These are phyloP conservation scores for Lucifuga dentata DNA, from an alignment of 2,113 vertebrate genomes.

Conservation along the genomic window DNA sequence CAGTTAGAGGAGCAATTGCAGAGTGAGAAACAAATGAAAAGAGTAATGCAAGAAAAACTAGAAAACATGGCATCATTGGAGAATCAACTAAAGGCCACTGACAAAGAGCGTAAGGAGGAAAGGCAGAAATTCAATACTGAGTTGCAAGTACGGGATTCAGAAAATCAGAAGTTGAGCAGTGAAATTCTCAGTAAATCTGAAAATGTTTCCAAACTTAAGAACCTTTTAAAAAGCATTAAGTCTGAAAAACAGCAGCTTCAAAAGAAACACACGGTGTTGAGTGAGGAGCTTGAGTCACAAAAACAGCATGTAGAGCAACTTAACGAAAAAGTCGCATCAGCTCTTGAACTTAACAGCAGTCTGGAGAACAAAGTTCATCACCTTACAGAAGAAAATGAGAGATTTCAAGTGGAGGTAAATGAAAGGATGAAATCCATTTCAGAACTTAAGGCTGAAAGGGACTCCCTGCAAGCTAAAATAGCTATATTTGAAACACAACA, in stretches of 20 bases:
- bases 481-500: slow-evolving; percentile 52
- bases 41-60: slow-evolving; percentile 76
- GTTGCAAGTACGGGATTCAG: slow-evolving; percentile 70
- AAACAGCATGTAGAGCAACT: slow-evolving; percentile 67
- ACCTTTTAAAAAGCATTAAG: slow-evolving; percentile 54
- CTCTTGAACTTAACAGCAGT: slow-evolving; percentile 40
- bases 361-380: slow-evolving; percentile 74
- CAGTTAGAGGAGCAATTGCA: slow-evolving; percentile 74
- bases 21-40: slow-evolving; percentile 66
- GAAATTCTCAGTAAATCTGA: slow-evolving; percentile 79
- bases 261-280: slow-evolving; percentile 69
- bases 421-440: slow-evolving; percentile 62
- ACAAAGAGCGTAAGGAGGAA: slow-evolving; percentile 72
- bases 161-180: slow-evolving; percentile 77
- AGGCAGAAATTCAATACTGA: slow-evolving; percentile 73
- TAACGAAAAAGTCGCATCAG: slow-evolving; percentile 48
- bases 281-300: slow-evolving; percentile 74
- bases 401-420: slow-evolving; percentile 74
- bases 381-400: slow-evolving; percentile 77
- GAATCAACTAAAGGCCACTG: slow-evolving; percentile 66
- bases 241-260: slow-evolving; percentile 78
- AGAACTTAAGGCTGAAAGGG: slow-evolving; percentile 63
- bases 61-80: slow-evolving; percentile 80
- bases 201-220: slow-evolving; percentile 74
- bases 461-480: slow-evolving; percentile 75